A percentile compares a stretch with the other conserved stretches of the same genome.
These are phyloP conservation scores for Myripristis jacobus DNA, from an alignment of 2,797 vertebrate genomes.

Conservation along the genomic window DNA sequence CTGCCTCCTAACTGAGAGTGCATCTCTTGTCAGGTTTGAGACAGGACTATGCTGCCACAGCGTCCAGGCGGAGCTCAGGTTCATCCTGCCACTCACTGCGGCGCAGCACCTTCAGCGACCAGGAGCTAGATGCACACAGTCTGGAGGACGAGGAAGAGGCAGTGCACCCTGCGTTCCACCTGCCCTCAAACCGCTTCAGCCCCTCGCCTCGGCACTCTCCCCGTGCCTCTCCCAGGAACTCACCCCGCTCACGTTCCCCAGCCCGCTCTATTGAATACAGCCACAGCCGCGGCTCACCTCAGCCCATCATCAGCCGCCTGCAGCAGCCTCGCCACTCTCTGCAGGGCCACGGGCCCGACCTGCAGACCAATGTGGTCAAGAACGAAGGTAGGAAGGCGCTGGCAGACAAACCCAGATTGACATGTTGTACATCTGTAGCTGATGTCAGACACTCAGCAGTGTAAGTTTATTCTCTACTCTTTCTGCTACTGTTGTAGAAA, in stretches of 20 bases:
- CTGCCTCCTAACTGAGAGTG: neutral
- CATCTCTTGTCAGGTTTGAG: slow-evolving; percentile 86
- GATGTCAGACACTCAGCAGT: no score
- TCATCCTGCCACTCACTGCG: slow-evolving; percentile 96
- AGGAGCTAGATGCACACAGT: slow-evolving; percentile 97
- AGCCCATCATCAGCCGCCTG: slow-evolving; percentile 94
- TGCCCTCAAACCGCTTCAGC: slow-evolving; percentile 91
- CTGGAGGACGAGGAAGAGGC: slow-evolving; percentile 97
- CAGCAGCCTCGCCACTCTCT: slow-evolving; percentile 97
- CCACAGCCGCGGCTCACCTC: slow-evolving; percentile 88
- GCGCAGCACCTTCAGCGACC: slow-evolving; percentile 95
- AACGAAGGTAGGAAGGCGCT: slow-evolving; percentile 90
- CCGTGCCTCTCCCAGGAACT: slow-evolving; percentile 93
- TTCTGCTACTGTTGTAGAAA: slow-evolving; percentile 85
- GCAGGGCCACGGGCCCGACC: slow-evolving; percentile 91
- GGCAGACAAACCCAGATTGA: no score
- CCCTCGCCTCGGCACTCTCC: slow-evolving; percentile 96
- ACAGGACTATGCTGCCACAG: slow-evolving; percentile 95
- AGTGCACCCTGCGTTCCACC: slow-evolving; percentile 88
- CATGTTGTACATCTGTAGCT: neutral
- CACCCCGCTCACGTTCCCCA: slow-evolving; percentile 96
- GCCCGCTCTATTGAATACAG: slow-evolving; percentile 93
- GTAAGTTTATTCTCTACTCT: slow-evolving; percentile 3
- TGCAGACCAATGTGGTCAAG: slow-evolving; percentile 93
- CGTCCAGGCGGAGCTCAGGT: slow-evolving; percentile 96